Evolutionary conservation across 35 echinoderm and acorn worm genomes (phyloP).

Genomic region (Ophiothrix spiculata): DNA sequence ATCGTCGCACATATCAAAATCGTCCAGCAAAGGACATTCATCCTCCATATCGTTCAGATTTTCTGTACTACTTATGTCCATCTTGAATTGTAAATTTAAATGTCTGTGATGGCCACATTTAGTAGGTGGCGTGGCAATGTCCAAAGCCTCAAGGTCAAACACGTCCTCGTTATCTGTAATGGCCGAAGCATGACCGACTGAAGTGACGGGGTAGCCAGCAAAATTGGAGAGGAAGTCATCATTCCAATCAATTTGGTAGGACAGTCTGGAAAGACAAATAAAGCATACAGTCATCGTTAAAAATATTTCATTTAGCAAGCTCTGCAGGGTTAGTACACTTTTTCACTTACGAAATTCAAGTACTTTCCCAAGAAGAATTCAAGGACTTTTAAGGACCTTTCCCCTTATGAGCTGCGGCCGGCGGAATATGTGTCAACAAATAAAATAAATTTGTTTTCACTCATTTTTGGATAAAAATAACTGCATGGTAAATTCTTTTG

Average conservation of each 20-base stretch:
- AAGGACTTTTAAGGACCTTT: too few species aligned
- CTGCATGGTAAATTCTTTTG: too few species aligned
- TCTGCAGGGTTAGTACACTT: too few species aligned
- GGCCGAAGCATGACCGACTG: neutral
- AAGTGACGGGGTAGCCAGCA: constrained; percentile 29
- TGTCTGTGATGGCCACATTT: neutral
- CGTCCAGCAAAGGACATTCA: constrained; percentile 2
- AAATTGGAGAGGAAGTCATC: constrained; percentile 41
- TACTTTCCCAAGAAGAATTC: too few species aligned
- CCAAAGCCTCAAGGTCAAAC: neutral
- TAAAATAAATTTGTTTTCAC: too few species aligned
- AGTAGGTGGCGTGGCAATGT: neutral
- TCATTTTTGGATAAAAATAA: too few species aligned
- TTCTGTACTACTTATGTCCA: neutral
- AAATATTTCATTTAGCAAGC: too few species aligned
- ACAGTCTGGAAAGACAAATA: constrained; percentile 9
- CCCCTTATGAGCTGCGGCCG: too few species aligned
- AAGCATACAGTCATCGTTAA: neutral
- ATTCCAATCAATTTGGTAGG: constrained; percentile 43
- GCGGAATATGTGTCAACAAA: too few species aligned
- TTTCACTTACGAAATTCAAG: too few species aligned
- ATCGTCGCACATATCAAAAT: constrained; percentile 38
- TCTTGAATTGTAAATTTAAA: neutral
- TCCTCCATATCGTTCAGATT: neutral
- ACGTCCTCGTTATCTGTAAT: neutral